Evolutionary conservation across 2,797 vertebrate species (phyloP).

Genomic region (Rallus crepitans): DNA sequence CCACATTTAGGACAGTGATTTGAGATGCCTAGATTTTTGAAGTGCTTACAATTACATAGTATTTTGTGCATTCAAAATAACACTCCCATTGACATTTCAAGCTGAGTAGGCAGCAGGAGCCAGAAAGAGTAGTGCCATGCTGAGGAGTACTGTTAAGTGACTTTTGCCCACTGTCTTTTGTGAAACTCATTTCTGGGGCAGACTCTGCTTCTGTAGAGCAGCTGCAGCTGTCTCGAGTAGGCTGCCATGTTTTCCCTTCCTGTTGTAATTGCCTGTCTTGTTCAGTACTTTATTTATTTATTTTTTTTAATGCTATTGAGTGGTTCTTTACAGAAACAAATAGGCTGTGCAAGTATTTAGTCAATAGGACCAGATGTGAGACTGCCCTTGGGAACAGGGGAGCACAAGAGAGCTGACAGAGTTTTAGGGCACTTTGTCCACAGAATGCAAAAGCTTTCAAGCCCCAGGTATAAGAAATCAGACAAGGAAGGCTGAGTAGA

Average conservation of each 20-base stretch:
- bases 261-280: not conserved
- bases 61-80: not conserved
- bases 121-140: not conserved
- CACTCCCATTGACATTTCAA: not conserved
- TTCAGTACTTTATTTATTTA: not conserved
- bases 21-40: not conserved
- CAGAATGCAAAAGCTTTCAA: rapidly evolving
- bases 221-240: not conserved
- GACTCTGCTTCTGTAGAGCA: not conserved
- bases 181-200: not conserved
- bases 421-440: not conserved
- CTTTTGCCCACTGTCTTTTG: not conserved
- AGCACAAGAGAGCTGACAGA: not conserved
- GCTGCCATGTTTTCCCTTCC: not conserved
- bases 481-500: not conserved
- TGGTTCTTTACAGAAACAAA: not conserved
- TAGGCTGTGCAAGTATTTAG: too few relatives aligned
- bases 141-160: not conserved
- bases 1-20: not conserved
- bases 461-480: not conserved
- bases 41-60: not conserved
- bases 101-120: not conserved
- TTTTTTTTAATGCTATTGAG: not conserved
- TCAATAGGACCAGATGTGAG: too few relatives aligned
- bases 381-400: too few relatives aligned